Evolutionary conservation across 2,797 vertebrate species (phyloP).

Genomic region (Schizothorax lantsangensis): DNA sequence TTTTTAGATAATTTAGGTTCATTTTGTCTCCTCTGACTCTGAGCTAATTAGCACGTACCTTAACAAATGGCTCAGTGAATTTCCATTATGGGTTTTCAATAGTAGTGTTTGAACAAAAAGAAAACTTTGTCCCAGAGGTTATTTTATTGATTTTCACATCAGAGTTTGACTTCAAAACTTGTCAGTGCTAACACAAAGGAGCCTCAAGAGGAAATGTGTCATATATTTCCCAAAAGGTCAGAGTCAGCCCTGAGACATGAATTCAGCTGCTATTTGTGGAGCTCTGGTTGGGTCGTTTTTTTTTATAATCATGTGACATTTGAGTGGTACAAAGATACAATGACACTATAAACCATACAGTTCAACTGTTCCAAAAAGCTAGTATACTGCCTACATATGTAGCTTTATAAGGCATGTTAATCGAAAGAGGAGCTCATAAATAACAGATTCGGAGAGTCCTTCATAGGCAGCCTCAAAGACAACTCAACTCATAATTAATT

Average conservation of each 20-base stretch:
- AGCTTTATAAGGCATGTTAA: background rate
- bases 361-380: background rate
- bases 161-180: conserved; percentile 65
- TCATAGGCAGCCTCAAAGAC: background rate
- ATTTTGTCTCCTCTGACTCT: background rate
- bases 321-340: conserved; percentile 5
- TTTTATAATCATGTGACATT: conserved; percentile 22
- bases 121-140: conserved; percentile 67
- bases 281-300: background rate
- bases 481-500: background rate
- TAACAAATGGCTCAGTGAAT: background rate
- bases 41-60: background rate
- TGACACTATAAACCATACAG: background rate
- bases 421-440: background rate
- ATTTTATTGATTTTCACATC: conserved; percentile 71
- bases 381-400: background rate
- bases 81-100: conserved; percentile 63
- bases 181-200: conserved; percentile 51
- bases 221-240: conserved; percentile 53
- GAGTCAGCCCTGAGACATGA: conserved; percentile 27
- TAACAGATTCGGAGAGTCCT: background rate
- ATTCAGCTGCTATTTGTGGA: conserved; percentile 9
- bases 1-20: background rate
- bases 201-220: conserved; percentile 46
- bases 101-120: conserved; percentile 59